Evolutionary conservation across 2,888 invertebrate genomes (phyloP).

Genomic region (Cancer borealis): DNA sequence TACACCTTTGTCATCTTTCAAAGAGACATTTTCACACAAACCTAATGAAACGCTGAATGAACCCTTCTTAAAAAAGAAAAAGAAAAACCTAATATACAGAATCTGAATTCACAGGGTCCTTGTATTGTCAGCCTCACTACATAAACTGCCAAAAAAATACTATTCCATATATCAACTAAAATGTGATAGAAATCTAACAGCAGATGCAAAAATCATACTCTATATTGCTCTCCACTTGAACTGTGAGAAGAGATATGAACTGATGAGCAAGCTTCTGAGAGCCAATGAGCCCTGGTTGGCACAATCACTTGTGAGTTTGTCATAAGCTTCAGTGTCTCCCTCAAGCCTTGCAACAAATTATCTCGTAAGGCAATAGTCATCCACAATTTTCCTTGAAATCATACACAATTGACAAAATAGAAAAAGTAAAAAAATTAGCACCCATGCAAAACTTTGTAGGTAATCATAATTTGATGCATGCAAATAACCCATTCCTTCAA

Average conservation of each 20-base stretch:
- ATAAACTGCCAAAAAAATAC: constrained; percentile 43
- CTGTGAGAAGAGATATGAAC: constrained; percentile 57
- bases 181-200: not conserved
- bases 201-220: constrained; percentile 46
- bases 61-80: constrained; percentile 48
- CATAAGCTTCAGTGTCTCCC: constrained; percentile 54
- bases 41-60: constrained; percentile 6
- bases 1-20: not conserved
- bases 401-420: not conserved
- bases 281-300: constrained; percentile 65
- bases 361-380: not conserved
- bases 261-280: constrained; percentile 60
- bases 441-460: not conserved
- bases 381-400: not conserved
- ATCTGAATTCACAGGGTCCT: constrained; percentile 44
- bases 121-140: constrained; percentile 30
- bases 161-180: constrained; percentile 53
- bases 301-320: constrained; percentile 60
- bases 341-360: constrained; percentile 57
- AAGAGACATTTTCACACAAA: not conserved
- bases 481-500: not conserved
- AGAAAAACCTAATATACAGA: not conserved
- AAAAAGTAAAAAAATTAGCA: not conserved
- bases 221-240: constrained; percentile 65
- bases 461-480: constrained; percentile 32